Evolutionary conservation across 2,888 invertebrate species (phyloP).

Genomic region (Empis stercorea): DNA sequence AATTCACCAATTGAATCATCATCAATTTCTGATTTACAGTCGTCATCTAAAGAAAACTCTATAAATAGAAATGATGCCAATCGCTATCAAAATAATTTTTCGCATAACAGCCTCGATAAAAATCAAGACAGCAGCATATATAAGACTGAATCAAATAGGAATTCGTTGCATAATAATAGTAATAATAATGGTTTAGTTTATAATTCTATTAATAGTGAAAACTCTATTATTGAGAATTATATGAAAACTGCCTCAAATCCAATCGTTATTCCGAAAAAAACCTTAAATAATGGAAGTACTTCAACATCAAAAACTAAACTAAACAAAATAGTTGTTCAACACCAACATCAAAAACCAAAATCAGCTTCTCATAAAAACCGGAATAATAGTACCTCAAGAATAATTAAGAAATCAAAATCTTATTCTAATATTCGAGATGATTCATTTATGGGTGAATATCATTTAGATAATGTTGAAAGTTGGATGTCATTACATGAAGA

Average conservation of each 20-base stretch:
- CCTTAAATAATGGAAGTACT: not conserved
- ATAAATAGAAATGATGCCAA: no score
- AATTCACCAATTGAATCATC: no score
- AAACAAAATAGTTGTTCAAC: not conserved
- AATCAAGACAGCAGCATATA: no score
- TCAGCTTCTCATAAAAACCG: slow-evolving; percentile 8
- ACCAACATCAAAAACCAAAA: slow-evolving; percentile 8
- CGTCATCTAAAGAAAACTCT: no score
- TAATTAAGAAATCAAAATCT: slow-evolving; percentile 18
- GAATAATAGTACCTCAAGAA: not conserved
- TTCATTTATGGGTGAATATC: slow-evolving; percentile 31
- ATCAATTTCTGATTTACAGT: no score
- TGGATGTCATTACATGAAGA: slow-evolving; percentile 34
- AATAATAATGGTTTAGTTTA: no score
- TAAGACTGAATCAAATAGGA: no score
- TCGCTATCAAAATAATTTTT: no score
- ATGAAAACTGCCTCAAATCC: slow-evolving; percentile 22
- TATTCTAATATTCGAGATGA: slow-evolving; percentile 24
- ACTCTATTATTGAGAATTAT: no score
- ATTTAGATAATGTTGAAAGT: slow-evolving; percentile 35
- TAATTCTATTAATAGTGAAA: no score
- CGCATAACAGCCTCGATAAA: no score
- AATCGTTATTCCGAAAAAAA: slow-evolving; percentile 21
- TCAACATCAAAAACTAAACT: not conserved
- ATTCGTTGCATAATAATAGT: no score